Conservation (phyloP, 1,140 invertebrate species). For the Cheumatopsyche charites region DNA sequence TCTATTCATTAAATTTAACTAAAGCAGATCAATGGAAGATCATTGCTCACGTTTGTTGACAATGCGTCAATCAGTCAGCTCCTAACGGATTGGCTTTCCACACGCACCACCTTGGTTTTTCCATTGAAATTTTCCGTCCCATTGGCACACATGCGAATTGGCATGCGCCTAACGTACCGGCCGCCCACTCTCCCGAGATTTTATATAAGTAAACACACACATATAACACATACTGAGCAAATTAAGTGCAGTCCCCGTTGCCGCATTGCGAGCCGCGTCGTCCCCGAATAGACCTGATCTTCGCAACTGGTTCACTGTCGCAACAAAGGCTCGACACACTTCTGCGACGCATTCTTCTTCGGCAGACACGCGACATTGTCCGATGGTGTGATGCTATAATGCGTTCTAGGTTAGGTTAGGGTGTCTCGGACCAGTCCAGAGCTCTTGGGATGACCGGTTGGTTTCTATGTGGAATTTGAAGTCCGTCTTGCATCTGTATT, state of each 20-base stretch:
- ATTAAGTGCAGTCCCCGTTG: slow-evolving; percentile 1
- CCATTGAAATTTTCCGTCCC: slow-evolving; percentile 3
- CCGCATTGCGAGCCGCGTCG: slow-evolving; percentile 22
- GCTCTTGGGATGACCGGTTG: too few species aligned
- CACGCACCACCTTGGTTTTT: not conserved
- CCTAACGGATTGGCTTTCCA: not conserved
- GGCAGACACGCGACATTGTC: too few species aligned
- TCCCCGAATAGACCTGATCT: slow-evolving; percentile 34
- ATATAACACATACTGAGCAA: not conserved
- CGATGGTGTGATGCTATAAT: too few species aligned
- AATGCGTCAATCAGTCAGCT: not conserved
- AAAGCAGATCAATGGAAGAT: too few species aligned
- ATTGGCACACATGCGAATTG: slow-evolving; percentile 30
- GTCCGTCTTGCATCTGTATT: too few species aligned
- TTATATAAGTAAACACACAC: not conserved
- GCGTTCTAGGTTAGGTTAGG: too few species aligned
- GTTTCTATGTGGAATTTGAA: too few species aligned
- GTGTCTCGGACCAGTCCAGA: too few species aligned
- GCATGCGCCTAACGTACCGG: not conserved
- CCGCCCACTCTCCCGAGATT: not conserved
- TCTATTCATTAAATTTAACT: too few species aligned
- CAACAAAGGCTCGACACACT: slow-evolving; percentile 15
- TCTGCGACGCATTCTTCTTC: too few species aligned
- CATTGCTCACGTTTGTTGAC: too few species aligned
- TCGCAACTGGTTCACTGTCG: slow-evolving; percentile 36